phyloP scores from a whole-genome alignment of 2,113 vertebrate species.

The Dipodomys merriami region DNA sequence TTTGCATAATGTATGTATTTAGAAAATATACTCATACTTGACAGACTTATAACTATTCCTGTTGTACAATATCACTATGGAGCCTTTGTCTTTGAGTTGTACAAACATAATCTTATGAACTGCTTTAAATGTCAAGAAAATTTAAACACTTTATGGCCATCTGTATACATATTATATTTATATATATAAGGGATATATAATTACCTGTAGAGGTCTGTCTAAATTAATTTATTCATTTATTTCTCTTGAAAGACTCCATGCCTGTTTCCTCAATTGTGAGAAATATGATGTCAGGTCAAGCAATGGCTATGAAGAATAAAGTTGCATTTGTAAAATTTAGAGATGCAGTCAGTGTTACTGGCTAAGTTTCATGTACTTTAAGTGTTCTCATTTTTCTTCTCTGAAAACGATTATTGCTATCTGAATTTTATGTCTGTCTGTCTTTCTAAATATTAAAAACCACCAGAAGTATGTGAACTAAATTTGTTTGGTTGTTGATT shows the following conservation, averaged over 20 bases:
- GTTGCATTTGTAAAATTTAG: slow-evolving; percentile 2
- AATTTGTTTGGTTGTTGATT: not conserved
- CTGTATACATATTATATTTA: slow-evolving; percentile 33
- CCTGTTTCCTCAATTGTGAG: not conserved
- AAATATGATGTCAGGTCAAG: not conserved
- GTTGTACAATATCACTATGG: slow-evolving; percentile 64
- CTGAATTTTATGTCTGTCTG: not conserved
- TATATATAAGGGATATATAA: slow-evolving; percentile 31
- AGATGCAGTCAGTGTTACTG: not conserved
- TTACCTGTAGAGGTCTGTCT: slow-evolving; percentile 17
- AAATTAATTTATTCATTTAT: slow-evolving; percentile 60
- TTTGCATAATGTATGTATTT: slow-evolving; percentile 75
- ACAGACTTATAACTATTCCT: slow-evolving; percentile 71
- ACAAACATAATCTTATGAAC: slow-evolving; percentile 72
- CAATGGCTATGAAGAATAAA: not conserved
- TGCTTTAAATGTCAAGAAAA: slow-evolving; percentile 73
- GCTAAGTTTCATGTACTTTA: not conserved
- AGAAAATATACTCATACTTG: slow-evolving; percentile 76
- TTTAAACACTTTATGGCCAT: slow-evolving; percentile 39
- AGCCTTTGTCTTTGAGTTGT: slow-evolving; percentile 67
- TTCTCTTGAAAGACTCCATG: slow-evolving; percentile 3
- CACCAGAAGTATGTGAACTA: not conserved
- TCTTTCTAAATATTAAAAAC: not conserved
- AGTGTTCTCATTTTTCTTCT: not conserved
- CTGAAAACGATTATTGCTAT: not conserved